Base-by-base conservation (phyloP, 2,113 vertebrate genomes). In the Deroptyus accipitrinus region DNA sequence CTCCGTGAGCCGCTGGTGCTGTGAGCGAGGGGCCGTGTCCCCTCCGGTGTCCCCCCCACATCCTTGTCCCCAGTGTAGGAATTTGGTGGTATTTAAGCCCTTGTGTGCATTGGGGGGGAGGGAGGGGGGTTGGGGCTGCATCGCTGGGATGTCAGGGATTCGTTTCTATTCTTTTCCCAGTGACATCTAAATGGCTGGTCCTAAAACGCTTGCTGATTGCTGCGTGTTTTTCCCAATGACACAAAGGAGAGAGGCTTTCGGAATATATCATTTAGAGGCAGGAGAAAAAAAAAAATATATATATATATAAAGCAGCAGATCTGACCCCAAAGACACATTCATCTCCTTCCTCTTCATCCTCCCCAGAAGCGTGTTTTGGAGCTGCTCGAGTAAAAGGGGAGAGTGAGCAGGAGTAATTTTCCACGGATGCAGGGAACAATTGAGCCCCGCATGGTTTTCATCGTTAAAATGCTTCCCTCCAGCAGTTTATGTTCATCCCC, bases 41-140 rank as follows among this genome's bases (percentile, higher is more conserved):
- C 57, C 66, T 70, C 64, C 54, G 94, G 95, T 90, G 94, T 86
- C 49, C 67, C 37, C 14, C 22, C 8, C 81, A 5, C 41, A 49
- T 59, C 73, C 42, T 23, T 22, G 75, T 57, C 33, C 81, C 69
- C 4, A 67, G 83, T 51, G 17, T 93, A 85, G 97, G 83, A 75
- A 91, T 73, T 94, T 42, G 64, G 76, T 96, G 94, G 85, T 97
- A 98, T 95, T 97, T 97, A 97, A 97, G 96, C 59, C 28, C 95
- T 94, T 94, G 88, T 97, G 95, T 97, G 86, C 20, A 91, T 95
- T 83, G 91, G 88, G 88, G 78, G 13, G 46, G 15, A 14, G 19
- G 5, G 9, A 11, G 28, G 13, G 30, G 9, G 37, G 22, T 42
- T n/a, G 80, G 83, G 72, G 28, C 46, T 1, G 27, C 67, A 55